Conservation (phyloP, 2,888 invertebrate species). For the Sturmia bella region DNA sequence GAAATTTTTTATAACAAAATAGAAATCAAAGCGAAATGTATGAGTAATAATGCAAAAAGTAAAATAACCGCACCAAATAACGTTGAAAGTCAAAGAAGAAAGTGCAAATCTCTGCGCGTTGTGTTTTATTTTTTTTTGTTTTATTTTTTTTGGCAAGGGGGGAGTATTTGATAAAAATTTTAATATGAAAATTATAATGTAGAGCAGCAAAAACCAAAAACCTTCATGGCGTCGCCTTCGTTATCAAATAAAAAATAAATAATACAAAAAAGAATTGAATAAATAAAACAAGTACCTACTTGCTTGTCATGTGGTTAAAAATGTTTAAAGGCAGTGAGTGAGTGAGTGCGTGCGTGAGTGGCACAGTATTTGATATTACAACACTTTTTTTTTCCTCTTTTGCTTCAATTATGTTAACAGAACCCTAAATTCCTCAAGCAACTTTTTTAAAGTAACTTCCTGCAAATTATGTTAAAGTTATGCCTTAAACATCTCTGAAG, state of each 20-base stretch:
- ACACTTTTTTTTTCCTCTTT: background rate
- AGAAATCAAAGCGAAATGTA: constrained; percentile 39
- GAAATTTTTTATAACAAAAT: background rate
- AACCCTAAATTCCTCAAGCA: background rate
- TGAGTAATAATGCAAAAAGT: constrained; percentile 41
- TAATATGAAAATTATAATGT: constrained; percentile 24
- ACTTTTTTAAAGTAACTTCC: background rate
- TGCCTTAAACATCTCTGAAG: background rate
- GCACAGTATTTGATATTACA: background rate
- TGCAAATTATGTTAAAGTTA: constrained; percentile 8
- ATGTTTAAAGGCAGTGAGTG: background rate
- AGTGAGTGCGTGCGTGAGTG: no score
- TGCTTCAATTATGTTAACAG: background rate
- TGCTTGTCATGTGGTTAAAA: constrained; percentile 62
- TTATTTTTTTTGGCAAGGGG: constrained; percentile 2
- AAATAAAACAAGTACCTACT: constrained; percentile 26
- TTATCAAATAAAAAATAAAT: constrained; percentile 43
- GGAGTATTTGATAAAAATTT: constrained; percentile 15
- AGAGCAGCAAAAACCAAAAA: constrained; percentile 20
- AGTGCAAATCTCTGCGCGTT: constrained; percentile 36
- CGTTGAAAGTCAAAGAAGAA: constrained; percentile 14
- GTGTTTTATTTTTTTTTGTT: background rate
- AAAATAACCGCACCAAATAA: background rate
- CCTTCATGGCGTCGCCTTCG: constrained; percentile 26
- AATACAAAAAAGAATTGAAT: constrained; percentile 12